phyloP scores from a whole-genome alignment of 2,888 invertebrate species.

The Hirtodrosophila histrioides region DNA sequence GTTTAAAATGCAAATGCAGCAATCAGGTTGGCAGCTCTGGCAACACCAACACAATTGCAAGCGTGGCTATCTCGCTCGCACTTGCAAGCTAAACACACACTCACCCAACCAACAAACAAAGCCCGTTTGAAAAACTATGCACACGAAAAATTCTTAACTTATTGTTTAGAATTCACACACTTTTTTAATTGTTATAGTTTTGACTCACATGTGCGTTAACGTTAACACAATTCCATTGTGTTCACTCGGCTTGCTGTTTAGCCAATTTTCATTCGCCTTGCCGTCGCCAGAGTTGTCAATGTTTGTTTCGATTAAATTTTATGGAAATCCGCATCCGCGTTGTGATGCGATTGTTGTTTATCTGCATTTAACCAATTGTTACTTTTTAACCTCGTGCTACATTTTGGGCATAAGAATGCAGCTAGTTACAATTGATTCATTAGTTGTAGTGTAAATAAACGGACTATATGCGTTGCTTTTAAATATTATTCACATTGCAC shows the following conservation, averaged over 20 bases:
- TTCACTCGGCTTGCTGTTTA: slow-evolving; percentile 53
- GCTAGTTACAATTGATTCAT: too few species aligned
- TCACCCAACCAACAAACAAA: slow-evolving; percentile 53
- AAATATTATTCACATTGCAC: background rate
- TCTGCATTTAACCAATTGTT: background rate
- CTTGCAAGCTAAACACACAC: slow-evolving; percentile 39
- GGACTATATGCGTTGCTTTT: background rate
- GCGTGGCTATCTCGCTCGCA: slow-evolving; percentile 46
- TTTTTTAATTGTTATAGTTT: slow-evolving; percentile 12
- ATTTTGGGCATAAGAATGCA: background rate
- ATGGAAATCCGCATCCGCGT: slow-evolving; percentile 32
- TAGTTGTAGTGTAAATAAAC: too few species aligned
- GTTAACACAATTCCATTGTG: slow-evolving; percentile 74
- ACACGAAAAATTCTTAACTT: slow-evolving; percentile 24
- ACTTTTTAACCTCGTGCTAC: background rate
- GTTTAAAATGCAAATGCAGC: slow-evolving; percentile 12
- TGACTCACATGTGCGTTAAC: slow-evolving; percentile 62
- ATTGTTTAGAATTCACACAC: slow-evolving; percentile 16
- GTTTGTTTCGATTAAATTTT: slow-evolving; percentile 8
- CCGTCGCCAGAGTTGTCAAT: slow-evolving; percentile 53
- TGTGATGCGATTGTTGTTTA: slow-evolving; percentile 25
- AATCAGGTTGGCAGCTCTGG: slow-evolving; percentile 37
- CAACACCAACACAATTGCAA: slow-evolving; percentile 37
- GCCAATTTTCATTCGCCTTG: slow-evolving; percentile 60
- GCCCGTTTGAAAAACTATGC: slow-evolving; percentile 40